phyloP scores from a whole-genome alignment of 2,888 invertebrate genomes.

The Rugalucina vietnamica region DNA sequence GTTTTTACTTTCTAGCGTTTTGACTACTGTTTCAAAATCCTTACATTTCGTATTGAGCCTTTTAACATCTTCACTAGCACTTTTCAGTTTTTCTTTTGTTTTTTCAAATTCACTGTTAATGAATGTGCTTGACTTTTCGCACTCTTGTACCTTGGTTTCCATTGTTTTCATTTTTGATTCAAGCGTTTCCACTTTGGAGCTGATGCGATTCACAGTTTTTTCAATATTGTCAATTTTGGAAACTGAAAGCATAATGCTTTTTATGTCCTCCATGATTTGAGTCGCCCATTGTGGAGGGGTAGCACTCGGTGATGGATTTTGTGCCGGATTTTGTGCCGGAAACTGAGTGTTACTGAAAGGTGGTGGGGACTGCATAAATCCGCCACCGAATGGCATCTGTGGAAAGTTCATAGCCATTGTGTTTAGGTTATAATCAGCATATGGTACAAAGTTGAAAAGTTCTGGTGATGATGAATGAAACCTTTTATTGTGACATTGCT shows the following conservation, averaged over 20 bases:
- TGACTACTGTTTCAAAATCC: not conserved
- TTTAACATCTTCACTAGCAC: not conserved
- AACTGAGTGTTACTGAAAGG: not conserved
- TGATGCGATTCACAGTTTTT: not conserved
- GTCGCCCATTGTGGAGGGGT: constrained; percentile 1
- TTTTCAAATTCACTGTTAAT: not conserved
- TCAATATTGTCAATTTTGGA: constrained; percentile 5
- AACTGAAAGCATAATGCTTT: not conserved
- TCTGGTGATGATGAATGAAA: not conserved
- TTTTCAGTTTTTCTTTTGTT: constrained; percentile 12
- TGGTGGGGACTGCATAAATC: not conserved
- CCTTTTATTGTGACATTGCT: constrained; percentile 1
- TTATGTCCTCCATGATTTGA: constrained; percentile 15
- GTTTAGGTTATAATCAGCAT: not conserved
- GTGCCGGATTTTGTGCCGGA: too few species aligned
- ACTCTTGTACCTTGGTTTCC: not conserved
- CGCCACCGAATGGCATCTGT: not conserved
- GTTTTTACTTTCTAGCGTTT: not conserved
- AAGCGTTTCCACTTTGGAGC: not conserved
- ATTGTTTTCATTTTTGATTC: not conserved
- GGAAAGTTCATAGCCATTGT: not conserved
- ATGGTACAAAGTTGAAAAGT: not conserved
- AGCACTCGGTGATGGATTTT: too few species aligned
- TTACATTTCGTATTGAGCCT: constrained; percentile 3
- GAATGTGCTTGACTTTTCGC: not conserved